A percentile compares a stretch with the other conserved stretches of the same genome.
phyloP scores from a whole-genome alignment of 2,888 invertebrate genomes.

The Gymnocheta viridis region DNA sequence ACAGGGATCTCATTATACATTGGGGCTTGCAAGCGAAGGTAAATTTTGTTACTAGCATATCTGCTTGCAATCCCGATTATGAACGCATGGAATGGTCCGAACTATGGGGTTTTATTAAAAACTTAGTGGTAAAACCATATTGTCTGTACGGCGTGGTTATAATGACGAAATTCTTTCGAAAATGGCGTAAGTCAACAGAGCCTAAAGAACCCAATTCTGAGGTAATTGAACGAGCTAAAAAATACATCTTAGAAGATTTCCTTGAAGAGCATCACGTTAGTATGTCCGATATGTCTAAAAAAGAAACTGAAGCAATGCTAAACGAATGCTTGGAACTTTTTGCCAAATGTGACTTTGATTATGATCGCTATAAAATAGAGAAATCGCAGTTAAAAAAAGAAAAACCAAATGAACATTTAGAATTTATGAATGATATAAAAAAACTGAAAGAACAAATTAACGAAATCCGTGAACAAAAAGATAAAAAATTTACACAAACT shows the following conservation, averaged over 20 bases:
- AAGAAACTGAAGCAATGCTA: conserved; percentile 79
- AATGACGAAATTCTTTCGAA: conserved; percentile 80
- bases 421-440: conserved; percentile 80
- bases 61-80: conserved; percentile 80
- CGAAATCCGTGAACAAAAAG: conserved; percentile 75
- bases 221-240: conserved; percentile 82
- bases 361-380: conserved; percentile 79
- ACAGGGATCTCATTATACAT: conserved; percentile 78
- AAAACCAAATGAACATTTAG: conserved; percentile 75
- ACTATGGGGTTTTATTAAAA: conserved; percentile 79
- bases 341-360: conserved; percentile 79
- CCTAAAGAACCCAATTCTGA: conserved; percentile 73
- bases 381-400: conserved; percentile 76
- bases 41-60: conserved; percentile 78
- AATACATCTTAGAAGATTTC: conserved; percentile 84
- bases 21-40: conserved; percentile 79
- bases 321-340: conserved; percentile 78
- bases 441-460: conserved; percentile 79
- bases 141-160: conserved; percentile 81
- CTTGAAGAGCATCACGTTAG: conserved; percentile 81
- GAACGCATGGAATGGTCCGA: conserved; percentile 76
- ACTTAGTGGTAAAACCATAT: conserved; percentile 80
- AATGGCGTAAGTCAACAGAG: conserved; percentile 77
- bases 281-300: conserved; percentile 79
- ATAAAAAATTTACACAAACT: conserved; percentile 75